Base-by-base conservation (phyloP, 2,888 invertebrate genomes). In the Apamea anceps region DNA sequence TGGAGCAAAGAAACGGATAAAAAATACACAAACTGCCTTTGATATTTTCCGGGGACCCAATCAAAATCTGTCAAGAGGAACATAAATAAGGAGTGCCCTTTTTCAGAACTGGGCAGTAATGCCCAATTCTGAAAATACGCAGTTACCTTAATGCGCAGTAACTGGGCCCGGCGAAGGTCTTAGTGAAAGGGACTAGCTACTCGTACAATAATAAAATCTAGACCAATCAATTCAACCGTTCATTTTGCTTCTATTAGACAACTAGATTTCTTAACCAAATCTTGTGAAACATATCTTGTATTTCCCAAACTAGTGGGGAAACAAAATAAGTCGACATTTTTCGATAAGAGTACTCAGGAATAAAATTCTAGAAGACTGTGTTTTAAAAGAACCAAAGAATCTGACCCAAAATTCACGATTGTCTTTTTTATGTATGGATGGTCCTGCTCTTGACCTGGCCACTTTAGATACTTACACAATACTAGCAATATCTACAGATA, bases 61-160 rank as follows among this genome's bases (percentile, higher is more conserved):
- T 74, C 71, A 74, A 78, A 82, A 74, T 78, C 13, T 82, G 63
- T 63, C 73, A 67, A 63, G 32, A 25, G 45, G 13, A 60, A 62
- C 21, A 75, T 21, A 68, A 25, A 67, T 72, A 80, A 79, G 21
- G 51, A 37, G 25, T 10, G 21, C n/a, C n/a, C 2, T n/a, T n/a
- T n/a, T n/a, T n/a, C n/a, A n/a, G n/a, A n/a, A n/a, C n/a, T n/a
- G n/a, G n/a, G n/a, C n/a, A n/a, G n/a, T 21, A 15, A 32, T 57
- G n/a, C 5, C 32, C 18, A 54, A 15, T 25, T 32, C 32, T 32
- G 70, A 48, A 70, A 71, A 75, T 70, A 84, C 21, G 32, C 48
- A 32, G 66, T 42, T 37, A 75, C 45, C 37, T 57, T 57, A 71
- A 42, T 7, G 7, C 42, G 42, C 42, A 42, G 42, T 42, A 73